These are phyloP conservation scores for Oreocharis arfaki DNA, from an alignment of 2,113 vertebrate genomes.

Conservation along the genomic window DNA sequence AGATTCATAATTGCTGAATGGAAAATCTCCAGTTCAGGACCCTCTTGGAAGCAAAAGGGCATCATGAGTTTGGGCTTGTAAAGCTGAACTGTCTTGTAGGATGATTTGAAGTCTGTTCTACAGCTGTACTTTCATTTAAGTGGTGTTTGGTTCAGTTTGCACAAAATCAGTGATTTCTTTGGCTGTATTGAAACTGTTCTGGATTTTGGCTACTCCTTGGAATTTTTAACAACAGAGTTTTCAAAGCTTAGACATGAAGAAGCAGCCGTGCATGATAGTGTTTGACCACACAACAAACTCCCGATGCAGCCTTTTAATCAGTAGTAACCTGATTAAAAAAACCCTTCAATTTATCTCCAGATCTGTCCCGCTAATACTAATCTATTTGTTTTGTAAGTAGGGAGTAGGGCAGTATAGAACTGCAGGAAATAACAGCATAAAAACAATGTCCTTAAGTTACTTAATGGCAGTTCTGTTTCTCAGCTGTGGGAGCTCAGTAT, in stretches of 20 bases:
- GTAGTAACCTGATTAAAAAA: neutral
- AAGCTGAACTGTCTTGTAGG: neutral
- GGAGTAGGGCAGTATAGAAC: neutral
- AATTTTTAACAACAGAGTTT: neutral
- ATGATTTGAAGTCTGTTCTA: neutral
- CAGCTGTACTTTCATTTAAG: neutral
- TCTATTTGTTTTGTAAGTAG: neutral
- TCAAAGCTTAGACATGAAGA: accelerated
- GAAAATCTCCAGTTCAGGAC: neutral
- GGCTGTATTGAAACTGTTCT: neutral
- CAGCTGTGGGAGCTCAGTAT: neutral
- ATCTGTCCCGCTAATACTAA: neutral
- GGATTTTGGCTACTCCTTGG: neutral
- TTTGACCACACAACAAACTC: neutral
- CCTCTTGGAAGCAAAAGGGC: neutral
- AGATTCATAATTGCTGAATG: neutral
- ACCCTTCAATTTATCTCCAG: accelerated
- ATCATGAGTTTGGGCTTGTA: neutral
- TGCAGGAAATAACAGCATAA: neutral
- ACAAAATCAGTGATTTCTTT: neutral
- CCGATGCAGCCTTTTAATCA: neutral
- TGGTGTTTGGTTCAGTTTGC: neutral
- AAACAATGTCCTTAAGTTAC: neutral
- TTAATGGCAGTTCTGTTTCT: neutral
- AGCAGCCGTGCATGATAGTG: neutral